Base-by-base conservation (phyloP, 2,888 invertebrate species). In the Trypoxylon attenuatum region DNA sequence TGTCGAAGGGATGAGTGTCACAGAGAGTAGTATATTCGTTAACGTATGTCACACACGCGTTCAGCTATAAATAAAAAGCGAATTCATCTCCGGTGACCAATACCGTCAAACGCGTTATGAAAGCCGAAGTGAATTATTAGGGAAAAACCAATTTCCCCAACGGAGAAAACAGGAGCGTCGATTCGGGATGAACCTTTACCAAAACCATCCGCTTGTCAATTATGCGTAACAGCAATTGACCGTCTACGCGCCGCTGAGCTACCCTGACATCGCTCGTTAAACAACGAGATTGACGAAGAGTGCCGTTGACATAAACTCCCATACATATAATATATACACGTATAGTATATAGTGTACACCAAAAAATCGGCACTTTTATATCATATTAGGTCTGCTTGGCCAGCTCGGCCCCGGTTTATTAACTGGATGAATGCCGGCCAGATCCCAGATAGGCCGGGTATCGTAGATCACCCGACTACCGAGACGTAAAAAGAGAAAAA, bases 41-140 rank as follows among this genome's bases (percentile, higher is more conserved):
- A 59, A 59, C 52, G 46, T 59, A 53, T 59, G 38, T 53, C 33
- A 54, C 42, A 23, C 25, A 53, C 25, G 23, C 46, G 27, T 59
- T 53, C 38, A 2, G 5, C n/a, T n/a, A n/a, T n/a, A 38, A 38
- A 15, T n/a, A 38, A 38, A 16, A 55, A 55, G 38, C 42, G 54
- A 49, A 61, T 61, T 61, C 45, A 61, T 56, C 56, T 45, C 18
- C 10, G 4, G 22, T 13, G 38, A 13, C 43, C n/a, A n/a, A n/a
- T n/a, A 5, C 47, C 61, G 23, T 51, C 47, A 19, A 52, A 27
- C 50, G 47, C 38, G 27, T 47, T 58, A 51, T 10, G 38, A 21
- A 38, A 19, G 29, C 19, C 0, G 33, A 10, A 19, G n/a, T 15
- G 21, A 18, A 51, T 57, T 50, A 43, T 43, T 21, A n/a, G 52